Evolutionary conservation across 2,888 invertebrate genomes (phyloP), one percentile per base, ranked within the genome.

Genomic region (Orthonychiurus folsomi): DNA sequence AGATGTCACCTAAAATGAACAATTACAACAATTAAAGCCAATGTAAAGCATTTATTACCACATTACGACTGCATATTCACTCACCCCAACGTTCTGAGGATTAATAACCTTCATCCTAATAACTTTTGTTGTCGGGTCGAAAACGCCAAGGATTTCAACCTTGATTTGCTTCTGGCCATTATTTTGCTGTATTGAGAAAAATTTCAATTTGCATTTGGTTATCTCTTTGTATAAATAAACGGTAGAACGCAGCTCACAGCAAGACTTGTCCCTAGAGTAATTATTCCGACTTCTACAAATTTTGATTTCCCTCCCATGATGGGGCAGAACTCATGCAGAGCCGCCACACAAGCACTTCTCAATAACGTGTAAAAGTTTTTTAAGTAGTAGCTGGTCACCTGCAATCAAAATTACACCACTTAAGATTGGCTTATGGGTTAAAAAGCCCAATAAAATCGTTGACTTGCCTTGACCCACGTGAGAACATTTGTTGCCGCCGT

Each of bases 401-500:
- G 26, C 5, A 62, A 52, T 50, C 57, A 21, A n/a, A 26, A 47
- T 20, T 15, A 23, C 59, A 53, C 9, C 20, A 9, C 12, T 53
- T 21, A 9, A 53, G 20, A 53, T 53, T 12, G 9, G 9, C 9
- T 53, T 9, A 53, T 15, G 18, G 53, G 53, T 15, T 15, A 20
- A 20, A 15, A 53, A 9, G 53, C 20, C 9, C 12, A 15, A 21
- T 20, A 21, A 53, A 20, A 20, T 53, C 12, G 12, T 53, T 12
- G 28, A 15, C 50, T 55, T 65, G 70, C 89, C 76, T 84, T 84
- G 0, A 92, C 92, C 93, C 92, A 93, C 66, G 89, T 88, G 0
- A 89, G 85, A 0, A 92, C 89, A 74, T 92, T 93, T 71, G 88
- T 87, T 0, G 91, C 88, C 69, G 88, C 89, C 0, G 93, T 92